Evolutionary conservation across 2,797 vertebrate genomes (phyloP).

Genomic region (Acipenser oxyrinchus): DNA sequence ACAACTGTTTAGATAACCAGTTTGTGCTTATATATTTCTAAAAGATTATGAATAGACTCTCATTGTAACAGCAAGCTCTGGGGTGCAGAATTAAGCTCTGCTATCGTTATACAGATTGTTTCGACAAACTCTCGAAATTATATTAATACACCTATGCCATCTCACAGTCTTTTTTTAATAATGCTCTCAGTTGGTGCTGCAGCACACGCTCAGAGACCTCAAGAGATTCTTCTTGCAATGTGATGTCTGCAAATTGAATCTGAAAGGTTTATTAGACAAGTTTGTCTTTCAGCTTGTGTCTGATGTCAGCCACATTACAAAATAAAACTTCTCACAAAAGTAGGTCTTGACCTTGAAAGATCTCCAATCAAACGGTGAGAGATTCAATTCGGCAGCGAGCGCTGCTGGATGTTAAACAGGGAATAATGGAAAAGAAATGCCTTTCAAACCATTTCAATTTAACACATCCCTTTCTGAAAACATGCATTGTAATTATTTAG

Average conservation of each 20-base stretch:
- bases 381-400: slow-evolving; percentile 34
- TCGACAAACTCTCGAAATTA: slow-evolving; percentile 47
- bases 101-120: slow-evolving; percentile 29
- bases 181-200: slow-evolving; percentile 54
- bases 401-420: slow-evolving; percentile 37
- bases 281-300: slow-evolving; percentile 56
- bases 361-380: slow-evolving; percentile 38
- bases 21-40: no score
- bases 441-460: background rate
- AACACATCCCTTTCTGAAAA: background rate
- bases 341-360: slow-evolving; percentile 52
- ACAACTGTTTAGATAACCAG: no score
- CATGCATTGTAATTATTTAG: background rate
- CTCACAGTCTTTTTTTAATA: slow-evolving; percentile 59
- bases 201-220: slow-evolving; percentile 59
- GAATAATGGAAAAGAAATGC: slow-evolving; percentile 22
- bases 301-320: slow-evolving; percentile 49
- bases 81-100: background rate
- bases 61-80: background rate
- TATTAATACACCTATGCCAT: slow-evolving; percentile 39
- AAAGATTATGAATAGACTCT: background rate
- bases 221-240: slow-evolving; percentile 56
- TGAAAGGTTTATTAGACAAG: slow-evolving; percentile 67
- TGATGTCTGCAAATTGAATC: slow-evolving; percentile 59
- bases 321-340: slow-evolving; percentile 50